Evolutionary conservation across 2,797 vertebrate genomes (phyloP), one percentile per base, ranked within the genome.

Genomic region (Acestrorhynchus altus): DNA sequence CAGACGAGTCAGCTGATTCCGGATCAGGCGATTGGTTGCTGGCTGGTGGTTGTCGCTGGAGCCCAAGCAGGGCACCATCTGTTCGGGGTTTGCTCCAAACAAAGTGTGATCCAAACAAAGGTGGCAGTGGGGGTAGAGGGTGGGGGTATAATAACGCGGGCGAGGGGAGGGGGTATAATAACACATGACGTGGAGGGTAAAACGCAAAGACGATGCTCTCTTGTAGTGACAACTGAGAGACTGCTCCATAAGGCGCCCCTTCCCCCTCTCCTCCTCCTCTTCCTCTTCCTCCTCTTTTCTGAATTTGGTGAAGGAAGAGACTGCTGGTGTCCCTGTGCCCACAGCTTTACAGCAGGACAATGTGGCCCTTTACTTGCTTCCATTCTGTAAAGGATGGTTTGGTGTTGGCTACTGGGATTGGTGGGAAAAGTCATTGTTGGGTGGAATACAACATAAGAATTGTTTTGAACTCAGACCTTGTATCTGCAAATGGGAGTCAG

Each of bases 31-130:
- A 94, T 94, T 94, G 93, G 92, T 83, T 87, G 90, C 84, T 84
- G 67, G 88, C 71, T 74, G 8, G 86, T 91, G 91, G 86, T 90
- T 87, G 89, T 94, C 92, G 93, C 83, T 65, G 84, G 59, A 74
- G 83, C 83, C 85, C 88, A 81, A 85, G 90, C 90, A 87, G 85
- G 87, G 86, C 90, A 84, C 93, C 93, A 94, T 94, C 92, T 94
- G 93, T 92, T 94, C 90, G 61, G 73, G 87, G 86, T 83, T 89
- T 90, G 91, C 90, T 35, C 31, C 31, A 35, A 35, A 35, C 31
- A 35, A 35, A 35, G 31, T 90, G 89, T 90, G 92, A 89, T 89
- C 89, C 88, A 91, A 94, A 94, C 93, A 93, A 94, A 93, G 92
- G 89, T 89, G 87, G 82, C 79, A 84, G 83, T 83, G 87, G 88